Evolutionary conservation across 2,113 vertebrate genomes (phyloP), one percentile per base, ranked within the genome.

Genomic region (Indicator maculatus): DNA sequence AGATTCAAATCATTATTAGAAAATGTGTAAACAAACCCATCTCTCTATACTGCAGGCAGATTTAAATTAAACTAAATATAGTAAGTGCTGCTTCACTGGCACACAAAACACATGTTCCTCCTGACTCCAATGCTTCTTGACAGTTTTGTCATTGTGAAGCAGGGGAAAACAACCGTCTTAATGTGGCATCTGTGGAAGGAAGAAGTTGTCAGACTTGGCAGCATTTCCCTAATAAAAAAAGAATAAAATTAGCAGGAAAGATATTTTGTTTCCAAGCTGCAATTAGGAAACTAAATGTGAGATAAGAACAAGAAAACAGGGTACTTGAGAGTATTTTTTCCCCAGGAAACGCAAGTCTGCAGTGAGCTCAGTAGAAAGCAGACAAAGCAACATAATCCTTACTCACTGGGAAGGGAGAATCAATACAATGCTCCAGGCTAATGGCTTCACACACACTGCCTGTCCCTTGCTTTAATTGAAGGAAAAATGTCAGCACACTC

Each of bases 171-270:
- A 93, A 86, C 1, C 21, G 89, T 82, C 72, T 72, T 76, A 95
- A 91, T 85, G 16, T 72, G 18, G 56, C 0, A 0, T 80, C 61
- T 93, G 93, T 88, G 72, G 76, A 94, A 96, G 55, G 86, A 84
- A 94, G 66, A 81, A n/a, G 31, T 72, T 84, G 81, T 87, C 85
- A 93, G 86, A 86, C 79, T 93, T 92, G 81, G 89, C 93, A 93
- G 72, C 26, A 6, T 78, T 92, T 93, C 91, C 92, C 89, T 93
- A 93, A 93, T 91, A 87, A 59, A 93, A 93, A 95, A 86, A 80
- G 50, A 79, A 86, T 72, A 89, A 95, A 94, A 96, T 95, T 94
- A 97, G 85, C 94, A 94, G 70, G 82, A 94, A 92, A 81, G 66
- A 39, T 92, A 94, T 86, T 95, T 96, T 78, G 80, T 91, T 94